Evolutionary conservation across 2,113 vertebrate genomes (phyloP).

Genomic region (Calypte anna): DNA sequence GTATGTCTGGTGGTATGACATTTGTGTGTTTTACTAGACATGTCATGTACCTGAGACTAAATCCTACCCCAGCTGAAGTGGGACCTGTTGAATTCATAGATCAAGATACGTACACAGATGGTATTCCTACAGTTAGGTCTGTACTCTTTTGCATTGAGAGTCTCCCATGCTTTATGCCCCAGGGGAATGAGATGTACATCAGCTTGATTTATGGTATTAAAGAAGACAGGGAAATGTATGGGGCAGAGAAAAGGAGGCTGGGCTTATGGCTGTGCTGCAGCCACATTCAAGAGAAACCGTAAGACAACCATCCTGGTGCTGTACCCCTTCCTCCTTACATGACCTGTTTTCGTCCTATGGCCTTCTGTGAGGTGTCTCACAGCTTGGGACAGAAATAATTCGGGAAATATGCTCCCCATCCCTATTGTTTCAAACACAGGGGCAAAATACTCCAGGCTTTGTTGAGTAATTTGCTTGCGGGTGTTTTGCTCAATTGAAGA

Average conservation of each 20-base stretch:
- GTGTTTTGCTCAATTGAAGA: conserved; percentile 3
- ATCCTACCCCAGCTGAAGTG: not conserved
- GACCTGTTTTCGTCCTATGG: not conserved
- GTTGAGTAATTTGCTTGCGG: conserved; percentile 39
- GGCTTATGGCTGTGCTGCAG: not conserved
- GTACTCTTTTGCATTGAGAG: not conserved
- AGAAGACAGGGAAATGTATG: not conserved
- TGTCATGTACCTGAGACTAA: not conserved
- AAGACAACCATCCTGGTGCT: accelerated
- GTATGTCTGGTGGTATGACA: not conserved
- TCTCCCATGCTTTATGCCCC: not conserved
- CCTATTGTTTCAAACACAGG: conserved; percentile 12
- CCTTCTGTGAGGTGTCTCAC: not conserved
- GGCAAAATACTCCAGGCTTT: not conserved
- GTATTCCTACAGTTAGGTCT: not conserved
- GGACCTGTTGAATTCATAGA: not conserved
- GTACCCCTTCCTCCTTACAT: not conserved
- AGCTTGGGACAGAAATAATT: not conserved
- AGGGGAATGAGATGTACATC: accelerated
- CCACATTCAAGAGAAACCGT: not conserved
- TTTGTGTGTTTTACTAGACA: not conserved
- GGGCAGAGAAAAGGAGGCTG: not conserved
- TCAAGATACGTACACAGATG: not conserved
- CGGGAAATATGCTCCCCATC: not conserved
- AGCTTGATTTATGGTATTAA: not conserved